These are phyloP conservation scores for Trichogramma dendrolimi DNA, from an alignment of 2,888 invertebrate species.

Conservation along the genomic window DNA sequence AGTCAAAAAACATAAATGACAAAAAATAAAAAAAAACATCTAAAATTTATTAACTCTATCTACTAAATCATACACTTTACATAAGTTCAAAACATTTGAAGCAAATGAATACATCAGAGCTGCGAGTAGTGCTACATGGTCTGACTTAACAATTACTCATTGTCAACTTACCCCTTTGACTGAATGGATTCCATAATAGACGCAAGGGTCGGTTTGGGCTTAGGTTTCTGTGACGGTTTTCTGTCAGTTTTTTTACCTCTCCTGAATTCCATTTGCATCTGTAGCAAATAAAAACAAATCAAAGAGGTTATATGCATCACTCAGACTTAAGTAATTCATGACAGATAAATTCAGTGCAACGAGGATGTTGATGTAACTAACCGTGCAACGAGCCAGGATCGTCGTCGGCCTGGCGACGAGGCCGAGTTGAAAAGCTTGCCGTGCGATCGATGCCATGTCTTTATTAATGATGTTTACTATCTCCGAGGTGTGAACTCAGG, in stretches of 20 bases:
- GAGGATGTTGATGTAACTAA: slow-evolving; percentile 29
- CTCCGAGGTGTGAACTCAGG: not conserved
- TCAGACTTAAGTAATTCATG: not conserved
- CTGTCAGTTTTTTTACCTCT: not conserved
- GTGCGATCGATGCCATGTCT: slow-evolving; percentile 62
- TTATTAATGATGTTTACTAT: slow-evolving; percentile 32
- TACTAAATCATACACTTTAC: too few species aligned
- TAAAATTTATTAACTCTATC: too few species aligned
- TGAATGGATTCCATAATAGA: slow-evolving; percentile 40
- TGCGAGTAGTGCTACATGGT: too few species aligned
- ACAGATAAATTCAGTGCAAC: not conserved
- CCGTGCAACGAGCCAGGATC: slow-evolving; percentile 31
- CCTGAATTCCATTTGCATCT: slow-evolving; percentile 7
- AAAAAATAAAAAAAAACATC: too few species aligned
- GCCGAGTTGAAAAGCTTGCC: slow-evolving; percentile 46
- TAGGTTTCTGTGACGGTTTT: slow-evolving; percentile 24
- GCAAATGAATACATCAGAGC: too few species aligned
- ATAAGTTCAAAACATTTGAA: too few species aligned
- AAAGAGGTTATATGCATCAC: not conserved
- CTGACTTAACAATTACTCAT: too few species aligned
- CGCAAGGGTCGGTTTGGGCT: slow-evolving; percentile 33
- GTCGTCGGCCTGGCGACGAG: slow-evolving; percentile 38
- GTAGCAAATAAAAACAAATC: not conserved
- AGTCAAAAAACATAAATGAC: too few species aligned
- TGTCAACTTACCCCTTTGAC: slow-evolving; percentile 44